A percentile compares a stretch with the other conserved stretches of the same genome.
These are phyloP conservation scores for Stichopus horrens DNA, from an alignment of 53 echinoderm and acorn worm genomes.

Conservation along the genomic window DNA sequence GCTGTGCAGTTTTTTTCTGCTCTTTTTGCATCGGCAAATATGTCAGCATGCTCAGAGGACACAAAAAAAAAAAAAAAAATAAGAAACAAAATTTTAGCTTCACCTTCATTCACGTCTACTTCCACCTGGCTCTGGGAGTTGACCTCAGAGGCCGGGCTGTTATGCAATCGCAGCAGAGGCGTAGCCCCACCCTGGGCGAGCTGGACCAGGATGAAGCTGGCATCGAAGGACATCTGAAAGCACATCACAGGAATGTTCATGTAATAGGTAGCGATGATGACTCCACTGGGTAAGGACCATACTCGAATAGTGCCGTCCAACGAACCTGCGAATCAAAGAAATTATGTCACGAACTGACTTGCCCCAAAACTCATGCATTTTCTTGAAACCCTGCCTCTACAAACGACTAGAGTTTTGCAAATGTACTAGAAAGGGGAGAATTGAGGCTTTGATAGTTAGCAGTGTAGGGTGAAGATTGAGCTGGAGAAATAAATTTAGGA, in stretches of 20 bases:
- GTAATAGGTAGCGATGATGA: constrained; percentile 89
- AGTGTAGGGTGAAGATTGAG: no score
- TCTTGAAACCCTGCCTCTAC: no score
- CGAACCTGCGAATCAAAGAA: constrained; percentile 59
- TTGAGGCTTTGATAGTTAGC: no score
- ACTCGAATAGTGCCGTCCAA: constrained; percentile 89
- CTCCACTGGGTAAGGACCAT: constrained; percentile 81
- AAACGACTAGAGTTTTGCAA: no score
- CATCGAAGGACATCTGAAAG: constrained; percentile 95
- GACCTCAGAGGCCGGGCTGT: constrained; percentile 95
- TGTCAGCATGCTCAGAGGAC: neutral
- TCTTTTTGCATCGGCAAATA: no score
- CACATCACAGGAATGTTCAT: constrained; percentile 80
- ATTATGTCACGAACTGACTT: no score
- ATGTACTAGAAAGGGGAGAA: no score
- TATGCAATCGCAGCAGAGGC: constrained; percentile 80
- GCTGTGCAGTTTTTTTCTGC: no score
- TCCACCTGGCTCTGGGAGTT: constrained; percentile 98
- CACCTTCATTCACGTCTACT: constrained; percentile 93
- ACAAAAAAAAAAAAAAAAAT: neutral
- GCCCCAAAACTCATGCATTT: no score
- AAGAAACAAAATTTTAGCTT: neutral
- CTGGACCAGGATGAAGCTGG: constrained; percentile 80
- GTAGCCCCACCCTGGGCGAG: constrained; percentile 81
- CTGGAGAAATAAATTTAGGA: no score